These are phyloP conservation scores for Odontamblyopus lacepedii DNA, from an alignment of 2,797 vertebrate species.

Conservation along the genomic window DNA sequence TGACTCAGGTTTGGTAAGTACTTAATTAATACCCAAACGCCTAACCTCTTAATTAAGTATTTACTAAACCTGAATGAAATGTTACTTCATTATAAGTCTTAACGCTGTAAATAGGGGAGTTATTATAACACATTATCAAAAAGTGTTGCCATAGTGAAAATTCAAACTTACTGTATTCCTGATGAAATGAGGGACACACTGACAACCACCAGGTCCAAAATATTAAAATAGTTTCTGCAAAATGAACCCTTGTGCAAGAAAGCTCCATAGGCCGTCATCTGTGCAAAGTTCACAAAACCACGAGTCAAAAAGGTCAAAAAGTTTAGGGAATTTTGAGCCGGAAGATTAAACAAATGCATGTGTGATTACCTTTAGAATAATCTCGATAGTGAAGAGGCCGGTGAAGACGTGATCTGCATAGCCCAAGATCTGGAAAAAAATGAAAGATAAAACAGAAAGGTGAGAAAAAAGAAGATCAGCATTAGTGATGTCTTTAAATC, in stretches of 20 bases:
- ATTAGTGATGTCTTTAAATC: too few relatives aligned
- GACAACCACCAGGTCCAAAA: constrained; percentile 97
- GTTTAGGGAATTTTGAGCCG: neutral
- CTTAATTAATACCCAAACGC: too few relatives aligned
- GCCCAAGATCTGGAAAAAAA: constrained; percentile 89
- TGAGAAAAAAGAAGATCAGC: too few relatives aligned
- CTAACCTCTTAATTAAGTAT: too few relatives aligned
- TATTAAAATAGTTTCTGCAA: constrained; percentile 99
- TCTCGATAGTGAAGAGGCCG: constrained; percentile 99
- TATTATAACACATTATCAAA: neutral
- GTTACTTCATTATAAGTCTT: too few relatives aligned
- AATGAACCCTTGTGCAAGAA: constrained; percentile 98
- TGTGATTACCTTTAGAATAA: constrained; percentile 93
- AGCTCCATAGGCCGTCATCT: constrained; percentile 99
- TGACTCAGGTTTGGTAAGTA: too few relatives aligned
- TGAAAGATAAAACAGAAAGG: neutral
- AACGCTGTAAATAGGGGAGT: too few relatives aligned
- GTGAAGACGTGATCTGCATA: constrained; percentile 99
- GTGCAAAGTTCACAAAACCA: constrained; percentile 28
- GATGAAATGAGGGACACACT: constrained; percentile 99
- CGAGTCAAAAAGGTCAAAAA: neutral
- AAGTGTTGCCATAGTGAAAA: neutral
- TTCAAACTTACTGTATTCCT: constrained; percentile 95
- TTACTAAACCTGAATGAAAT: too few relatives aligned
- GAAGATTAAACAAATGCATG: neutral